Percentiles rank a stretch among this genome's conserved stretches.
Evolutionary conservation across 2,113 vertebrate genomes (phyloP).

Genomic region (Leptocoma aspasia): DNA sequence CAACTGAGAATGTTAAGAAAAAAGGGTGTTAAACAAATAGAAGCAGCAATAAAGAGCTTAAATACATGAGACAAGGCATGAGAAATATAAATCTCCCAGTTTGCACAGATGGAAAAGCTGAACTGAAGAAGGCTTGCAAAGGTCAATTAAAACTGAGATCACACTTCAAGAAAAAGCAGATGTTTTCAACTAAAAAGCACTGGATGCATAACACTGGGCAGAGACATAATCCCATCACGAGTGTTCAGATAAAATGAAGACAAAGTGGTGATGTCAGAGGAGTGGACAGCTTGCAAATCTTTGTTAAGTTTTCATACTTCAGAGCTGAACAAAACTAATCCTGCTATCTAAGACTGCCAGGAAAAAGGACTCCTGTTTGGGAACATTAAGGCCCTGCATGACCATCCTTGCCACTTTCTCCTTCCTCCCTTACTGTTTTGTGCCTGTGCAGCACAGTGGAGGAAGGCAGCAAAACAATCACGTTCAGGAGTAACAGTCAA

Average conservation of each 20-base stretch:
- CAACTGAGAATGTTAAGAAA: background rate
- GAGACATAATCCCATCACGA: fast-evolving
- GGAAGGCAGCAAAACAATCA: background rate
- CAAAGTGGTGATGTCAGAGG: background rate
- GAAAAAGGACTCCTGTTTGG: background rate
- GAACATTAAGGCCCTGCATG: background rate
- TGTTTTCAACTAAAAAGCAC: background rate
- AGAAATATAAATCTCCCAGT: background rate
- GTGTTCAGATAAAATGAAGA: background rate
- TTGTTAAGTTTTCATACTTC: background rate
- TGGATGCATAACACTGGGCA: background rate
- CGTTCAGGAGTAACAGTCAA: background rate
- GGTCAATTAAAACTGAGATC: background rate
- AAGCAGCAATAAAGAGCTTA: background rate
- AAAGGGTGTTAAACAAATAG: background rate
- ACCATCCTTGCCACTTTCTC: background rate
- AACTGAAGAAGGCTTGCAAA: background rate
- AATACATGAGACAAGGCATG: background rate
- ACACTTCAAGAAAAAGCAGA: background rate
- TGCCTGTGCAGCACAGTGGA: background rate
- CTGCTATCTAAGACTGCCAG: background rate
- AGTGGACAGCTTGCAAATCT: background rate
- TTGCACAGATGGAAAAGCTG: background rate
- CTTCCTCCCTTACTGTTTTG: background rate
- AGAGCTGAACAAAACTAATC: background rate